Evolutionary conservation across 1,140 invertebrate species (phyloP), one percentile per base, ranked within the genome.

Genomic region (Gryllus bimaculatus): DNA sequence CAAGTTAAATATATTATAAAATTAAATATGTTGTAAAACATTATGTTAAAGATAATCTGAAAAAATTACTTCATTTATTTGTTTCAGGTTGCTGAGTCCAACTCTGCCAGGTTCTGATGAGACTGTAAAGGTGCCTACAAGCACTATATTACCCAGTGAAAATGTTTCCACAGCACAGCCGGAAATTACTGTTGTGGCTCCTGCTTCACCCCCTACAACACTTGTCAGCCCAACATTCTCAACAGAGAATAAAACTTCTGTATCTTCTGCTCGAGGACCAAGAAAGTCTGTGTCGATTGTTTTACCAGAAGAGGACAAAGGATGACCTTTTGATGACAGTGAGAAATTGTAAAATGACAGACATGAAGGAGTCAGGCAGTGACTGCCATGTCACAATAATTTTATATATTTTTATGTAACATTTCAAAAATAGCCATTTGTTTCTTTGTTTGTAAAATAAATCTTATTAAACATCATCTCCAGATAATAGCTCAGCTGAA

Each of bases 261-360:
- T n/a, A 78, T 15, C 66, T n/a, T 74, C 47, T 21, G 54, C 66
- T 47, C 20, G 47, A 75, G 79, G 73, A 12, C 79, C 79, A 75
- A 73, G 79, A 48, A 80, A 80, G 39, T 80, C 79, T 20, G 79
- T 80, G 76, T 80, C 79, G 7, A 80, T 80, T 18, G 73, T 80
- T 12, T 54, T 80, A 15, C 79, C 79, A 21, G 77, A 74, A 13
- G 77, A 80, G 47, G 79, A 78, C 21, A 78, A 80, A n/a, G 79
- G 79, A 75, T 80, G 79, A 80, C 73, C 79, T 18, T 13, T 75
- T 75, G 49, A 47, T n/a, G 73, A 10, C 10, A 66, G 54, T 66
- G 54, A 66, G 18, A 66, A 66, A 13, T 10, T 66, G 54, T 66
- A 18, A 66, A 66, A 13, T 13, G 18, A 66, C 54, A 66, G 7